Conservation (phyloP, 2,888 invertebrate species). For the Agrotis ipsilon region DNA sequence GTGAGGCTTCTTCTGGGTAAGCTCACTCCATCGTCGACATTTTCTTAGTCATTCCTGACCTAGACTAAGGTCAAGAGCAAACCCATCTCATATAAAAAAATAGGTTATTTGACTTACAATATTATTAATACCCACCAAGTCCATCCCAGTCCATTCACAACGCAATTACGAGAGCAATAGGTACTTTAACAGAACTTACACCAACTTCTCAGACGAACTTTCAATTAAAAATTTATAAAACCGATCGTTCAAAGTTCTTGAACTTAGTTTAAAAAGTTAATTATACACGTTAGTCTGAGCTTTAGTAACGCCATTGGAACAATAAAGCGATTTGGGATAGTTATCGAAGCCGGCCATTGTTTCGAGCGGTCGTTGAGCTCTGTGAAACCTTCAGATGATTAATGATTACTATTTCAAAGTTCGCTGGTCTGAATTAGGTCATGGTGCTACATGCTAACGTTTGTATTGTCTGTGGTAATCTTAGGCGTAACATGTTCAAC, state of each 20-base stretch:
- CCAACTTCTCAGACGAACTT: constrained; percentile 18
- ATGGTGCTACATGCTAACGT: constrained; percentile 26
- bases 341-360: constrained; percentile 53
- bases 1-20: no score
- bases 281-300: constrained; percentile 44
- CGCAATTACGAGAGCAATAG: constrained; percentile 18
- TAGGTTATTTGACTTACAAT: no score
- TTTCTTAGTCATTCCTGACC: no score
- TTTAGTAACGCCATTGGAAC: constrained; percentile 48
- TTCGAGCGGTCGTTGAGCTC: constrained; percentile 33
- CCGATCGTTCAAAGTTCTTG: constrained; percentile 35
- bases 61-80: no score
- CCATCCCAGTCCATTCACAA: neutral
- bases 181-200: constrained; percentile 1
- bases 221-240: constrained; percentile 47
- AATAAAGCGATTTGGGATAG: constrained; percentile 51
- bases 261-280: constrained; percentile 51
- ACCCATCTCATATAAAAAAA: no score
- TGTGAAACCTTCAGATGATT: constrained; percentile 41
- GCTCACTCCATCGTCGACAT: no score
- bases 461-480: constrained; percentile 21
- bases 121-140: no score
- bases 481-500: neutral
- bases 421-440: constrained; percentile 39
- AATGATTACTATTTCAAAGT: constrained; percentile 49